Evolutionary conservation across 2,113 vertebrate genomes (phyloP), one percentile per base, ranked within the genome.

Genomic region (Psilopogon haemacephalus): DNA sequence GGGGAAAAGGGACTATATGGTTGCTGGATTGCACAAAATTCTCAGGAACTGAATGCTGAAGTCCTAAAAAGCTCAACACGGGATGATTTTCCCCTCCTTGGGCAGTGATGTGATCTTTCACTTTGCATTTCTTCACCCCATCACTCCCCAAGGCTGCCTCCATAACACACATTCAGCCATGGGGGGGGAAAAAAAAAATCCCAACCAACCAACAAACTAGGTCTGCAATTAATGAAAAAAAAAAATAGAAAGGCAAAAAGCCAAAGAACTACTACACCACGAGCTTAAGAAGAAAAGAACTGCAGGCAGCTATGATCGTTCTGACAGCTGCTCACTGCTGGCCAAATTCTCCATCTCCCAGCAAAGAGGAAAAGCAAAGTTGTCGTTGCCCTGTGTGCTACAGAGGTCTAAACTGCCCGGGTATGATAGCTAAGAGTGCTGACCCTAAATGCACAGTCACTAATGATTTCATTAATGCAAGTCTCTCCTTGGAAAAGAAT

Each of bases 401-500:
- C 6, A 33, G 27, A 50, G 33, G 33, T 42, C 62, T 75, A 48
- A 48, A 64, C 38, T 84, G 16, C 69, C 56, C 35, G 60, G 52
- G 52, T 71, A 2, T 38, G 80, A 67, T 12, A 91, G 86, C 40
- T 86, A 56, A 18, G 18, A 88, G 37, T 52, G 27, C 74, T 84
- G 81, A 9, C 12, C 38, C 15, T 71, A 93, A 89, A 75, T 42
- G 32, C 48, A 83, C 30, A 76, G 52, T 79, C 71, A 89, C 75
- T 80, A 67, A 80, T 72, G 42, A 84, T 89, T 94, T 93, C 64
- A 71, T 78, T 72, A 59, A 12, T 23, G 69, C 85, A 90, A 63
- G 48, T 77, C 65, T 89, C 90, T 84, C 80, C 84, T 55, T 88
- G 81, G 76, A 86, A 94, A 92, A 78, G 86, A 93, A 92, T 50